phyloP scores from a whole-genome alignment of 2,113 vertebrate species.

The Centropus bengalensis region DNA sequence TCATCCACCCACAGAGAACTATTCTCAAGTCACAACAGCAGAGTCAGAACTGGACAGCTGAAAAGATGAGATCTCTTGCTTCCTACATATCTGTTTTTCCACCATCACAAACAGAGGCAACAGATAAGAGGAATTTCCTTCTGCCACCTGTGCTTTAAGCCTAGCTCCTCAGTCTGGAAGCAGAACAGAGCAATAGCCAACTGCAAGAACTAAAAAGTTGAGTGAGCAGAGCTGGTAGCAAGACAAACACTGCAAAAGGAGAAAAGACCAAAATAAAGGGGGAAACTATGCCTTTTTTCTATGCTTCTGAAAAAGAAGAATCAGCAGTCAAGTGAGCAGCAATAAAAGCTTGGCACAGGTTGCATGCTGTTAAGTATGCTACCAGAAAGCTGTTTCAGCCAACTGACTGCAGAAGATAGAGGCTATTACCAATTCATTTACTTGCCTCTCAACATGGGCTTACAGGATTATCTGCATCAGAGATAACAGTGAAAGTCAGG shows the following conservation, averaged over 20 bases:
- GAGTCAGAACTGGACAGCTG: neutral
- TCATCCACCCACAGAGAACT: neutral
- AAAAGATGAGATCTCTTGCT: neutral
- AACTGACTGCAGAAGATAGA: slow-evolving; percentile 40
- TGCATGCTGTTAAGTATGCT: slow-evolving; percentile 32
- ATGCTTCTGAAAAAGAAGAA: slow-evolving; percentile 3
- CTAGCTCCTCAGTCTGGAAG: neutral
- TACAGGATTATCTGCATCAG: slow-evolving; percentile 52
- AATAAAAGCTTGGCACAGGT: slow-evolving; percentile 61
- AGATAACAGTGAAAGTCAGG: slow-evolving; percentile 6
- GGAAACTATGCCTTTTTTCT: neutral
- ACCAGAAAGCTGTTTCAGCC: slow-evolving; percentile 43
- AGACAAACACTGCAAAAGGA: neutral
- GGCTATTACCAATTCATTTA: slow-evolving; percentile 50
- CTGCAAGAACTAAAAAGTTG: neutral
- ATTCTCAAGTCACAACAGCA: neutral
- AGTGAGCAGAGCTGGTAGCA: neutral
- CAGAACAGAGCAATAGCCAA: neutral
- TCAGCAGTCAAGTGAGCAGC: slow-evolving; percentile 47
- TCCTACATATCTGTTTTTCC: neutral
- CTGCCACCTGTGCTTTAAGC: neutral
- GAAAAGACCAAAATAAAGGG: neutral
- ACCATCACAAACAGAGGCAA: neutral
- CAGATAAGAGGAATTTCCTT: neutral
- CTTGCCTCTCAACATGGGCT: slow-evolving; percentile 46